Evolutionary conservation across 2,113 vertebrate species (phyloP), one percentile per base, ranked within the genome.

Genomic region (Cinclus cinclus): DNA sequence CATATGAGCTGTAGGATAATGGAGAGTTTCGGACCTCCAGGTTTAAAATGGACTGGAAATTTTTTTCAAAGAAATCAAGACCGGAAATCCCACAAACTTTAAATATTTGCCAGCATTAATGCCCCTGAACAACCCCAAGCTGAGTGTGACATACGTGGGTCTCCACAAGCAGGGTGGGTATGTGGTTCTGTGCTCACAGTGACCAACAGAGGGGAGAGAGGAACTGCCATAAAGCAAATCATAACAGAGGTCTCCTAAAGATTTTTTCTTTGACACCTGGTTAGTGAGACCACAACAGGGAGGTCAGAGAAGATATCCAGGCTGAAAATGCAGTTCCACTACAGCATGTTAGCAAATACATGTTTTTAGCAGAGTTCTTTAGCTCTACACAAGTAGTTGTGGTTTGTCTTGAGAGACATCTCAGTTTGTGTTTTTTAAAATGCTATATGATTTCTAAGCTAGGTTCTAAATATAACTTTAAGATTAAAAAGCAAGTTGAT

Each of bases 401-500:
- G 35, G 47, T 79, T 92, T 79, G 12, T 46, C 63, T 16, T 52
- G 30, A 91, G 17, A 83, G 27, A 53, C 31, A 47, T 44, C 24
- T 91, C 58, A 63, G 67, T 67, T 9, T 33, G 20, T 30, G 28
- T 28, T 82, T 88, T 83, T 76, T 50, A 44, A 92, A 89, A 83
- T 75, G 39, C 25, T 62, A 49, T n/a, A 79, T 65, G 27, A 82
- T 70, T 49, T 90, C 55, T 74, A 52, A 74, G 24, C 7, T 62
- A 75, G 33, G 39, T 82, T 75, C 64, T 87, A 78, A 78, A 90
- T 42, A 65, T 24, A 87, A 64, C 37, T 63, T 80, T 24, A 56
- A 90, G 46, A 90, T 62, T 58, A 62, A 78, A 87, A 95, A 87
- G 60, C 13, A 25, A 52, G 23, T 33, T 65, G 59, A 27, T 78